Evolutionary conservation across 92 coral and sea anemone genomes (phyloP), one percentile per base, ranked within the genome.

Genomic region (Bergia puertoricense): DNA sequence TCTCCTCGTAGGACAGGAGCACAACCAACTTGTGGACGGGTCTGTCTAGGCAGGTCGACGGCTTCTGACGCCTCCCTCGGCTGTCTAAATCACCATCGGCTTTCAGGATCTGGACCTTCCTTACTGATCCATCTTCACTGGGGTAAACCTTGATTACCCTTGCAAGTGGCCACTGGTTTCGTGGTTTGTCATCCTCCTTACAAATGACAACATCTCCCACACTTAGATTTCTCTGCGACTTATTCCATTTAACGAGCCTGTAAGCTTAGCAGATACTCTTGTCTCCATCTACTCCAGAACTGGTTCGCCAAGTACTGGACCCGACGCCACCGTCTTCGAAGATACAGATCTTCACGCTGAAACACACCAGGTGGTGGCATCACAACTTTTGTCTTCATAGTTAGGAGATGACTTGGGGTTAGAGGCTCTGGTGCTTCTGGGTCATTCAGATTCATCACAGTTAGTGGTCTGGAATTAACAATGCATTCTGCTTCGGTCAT

Each of bases 111-210:
- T 81, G 81, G 30, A 81, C 86, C 62, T 86, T 86, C 54, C 88
- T 81, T 14, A 81, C 86, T 7, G 65, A 45, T 6, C 91, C 88
- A 56, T 81, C 88, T 4, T 81, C 45, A 71, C 86, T 82, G 8
- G 77, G 76, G 82, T 45, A 82, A 3, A 57, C 77, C 72, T 81
- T 88, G 81, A 75, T 56, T 36, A 81, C 91, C 30, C 80, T 46
- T 39, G 82, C 91, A 18, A 74, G 67, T 54, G 88, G 82, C 91
- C 91, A 88, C 41, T 85, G 90, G 72, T 88, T 88, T 48, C 90
- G 22, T 81, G 86, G 90, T 67, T 69, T 62, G 62, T 85, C 75
- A 18, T 85, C 88, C 38, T 88, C 86, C 83, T 80, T 80, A 45
- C 74, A 76, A 45, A 79, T 66, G 44, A 88, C 86, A n/a, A 88